Base-by-base conservation (phyloP, 2,113 vertebrate species). In the Anas platyrhynchos region DNA sequence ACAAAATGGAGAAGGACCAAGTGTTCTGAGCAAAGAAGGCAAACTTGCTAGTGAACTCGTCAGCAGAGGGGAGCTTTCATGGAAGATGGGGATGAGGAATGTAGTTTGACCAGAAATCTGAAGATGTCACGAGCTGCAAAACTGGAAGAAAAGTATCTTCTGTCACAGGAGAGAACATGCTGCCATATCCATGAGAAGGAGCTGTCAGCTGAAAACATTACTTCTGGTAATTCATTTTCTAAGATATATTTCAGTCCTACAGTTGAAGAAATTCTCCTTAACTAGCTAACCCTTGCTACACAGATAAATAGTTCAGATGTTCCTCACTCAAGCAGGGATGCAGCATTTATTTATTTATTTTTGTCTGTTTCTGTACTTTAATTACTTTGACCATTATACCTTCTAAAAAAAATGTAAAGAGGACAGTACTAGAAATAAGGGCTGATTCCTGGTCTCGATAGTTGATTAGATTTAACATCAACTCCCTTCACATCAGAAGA, bases 61-160 rank as follows among this genome's bases (percentile, higher is more conserved):
- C 63, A 83, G 55, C 73, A 86, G 68, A 85, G 16, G 44, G 72
- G 43, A 94, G 34, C 50, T 46, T 75, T 61, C 79, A 69, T 0
- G 8, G 50, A 78, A 77, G 48, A 31, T 23, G 48, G 72, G 56
- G 88, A 93, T 23, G 48, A 75, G 56, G 88, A 93, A 93, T 78
- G 93, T 48, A 63, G 89, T 75, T 48, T 79, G 83, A 89, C 67
- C 44, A 89, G 88, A 78, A 86, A 88, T 17, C 25, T 77, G 67
- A 83, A 88, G 41, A 27, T 88, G 48, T 43, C 43, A 36, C 44
- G 20, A 87, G 59, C 63, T 91, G 63, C 46, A 80, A 83, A 80
- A 80, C n/a, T 1, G 0, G 52, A 81, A 67, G 21, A 34, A 65
- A 96, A 74, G 7, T 67, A 75, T 54, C 77, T 54, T 85, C 58